Conservation (phyloP, 2,113 vertebrate genomes). For the Heloderma charlesbogerti region DNA sequence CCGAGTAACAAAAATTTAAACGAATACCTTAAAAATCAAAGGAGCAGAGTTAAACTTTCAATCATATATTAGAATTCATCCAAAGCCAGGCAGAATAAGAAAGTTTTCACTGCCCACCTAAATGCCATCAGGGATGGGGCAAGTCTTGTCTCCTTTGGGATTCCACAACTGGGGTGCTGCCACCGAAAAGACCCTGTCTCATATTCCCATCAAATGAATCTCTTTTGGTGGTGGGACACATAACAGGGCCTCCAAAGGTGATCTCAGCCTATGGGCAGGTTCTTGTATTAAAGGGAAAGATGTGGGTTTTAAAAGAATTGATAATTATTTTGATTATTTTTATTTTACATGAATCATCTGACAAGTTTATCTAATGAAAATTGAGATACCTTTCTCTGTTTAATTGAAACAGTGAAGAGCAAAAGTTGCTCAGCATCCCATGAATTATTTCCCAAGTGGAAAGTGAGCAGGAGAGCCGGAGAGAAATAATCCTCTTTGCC, state of each 20-base stretch:
- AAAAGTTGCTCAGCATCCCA: conserved; percentile 47
- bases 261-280: not conserved
- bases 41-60: too few species aligned
- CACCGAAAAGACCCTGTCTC: too few species aligned
- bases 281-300: not conserved
- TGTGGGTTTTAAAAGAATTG: not conserved
- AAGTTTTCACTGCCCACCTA: too few species aligned
- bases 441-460: conserved; percentile 57
- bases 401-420: conserved; percentile 32
- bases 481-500: conserved; percentile 67
- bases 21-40: not conserved
- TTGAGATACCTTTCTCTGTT: conserved; percentile 2
- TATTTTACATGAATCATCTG: conserved; percentile 30
- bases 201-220: too few species aligned
- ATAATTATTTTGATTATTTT: conserved; percentile 40
- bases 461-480: not conserved
- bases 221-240: not conserved
- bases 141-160: too few species aligned
- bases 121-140: too few species aligned
- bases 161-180: too few species aligned
- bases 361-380: conserved; percentile 9
- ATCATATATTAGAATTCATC: too few species aligned
- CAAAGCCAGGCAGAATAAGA: too few species aligned
- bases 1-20: not conserved
- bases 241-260: not conserved